These are phyloP conservation scores for Dione juno DNA, from an alignment of 2,888 invertebrate genomes.

Conservation along the genomic window DNA sequence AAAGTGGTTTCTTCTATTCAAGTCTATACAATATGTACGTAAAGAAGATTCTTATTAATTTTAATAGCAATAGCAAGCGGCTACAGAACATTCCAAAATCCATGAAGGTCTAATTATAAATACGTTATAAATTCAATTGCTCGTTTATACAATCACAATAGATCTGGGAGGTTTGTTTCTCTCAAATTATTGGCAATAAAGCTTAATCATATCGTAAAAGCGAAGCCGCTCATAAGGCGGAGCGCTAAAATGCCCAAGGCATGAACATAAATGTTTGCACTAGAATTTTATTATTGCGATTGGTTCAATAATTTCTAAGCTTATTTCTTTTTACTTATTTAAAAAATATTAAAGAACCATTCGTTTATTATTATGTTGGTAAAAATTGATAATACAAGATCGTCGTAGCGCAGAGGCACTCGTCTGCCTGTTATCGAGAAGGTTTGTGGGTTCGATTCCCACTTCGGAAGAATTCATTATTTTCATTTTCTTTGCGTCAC, in stretches of 20 bases:
- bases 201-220: constrained; percentile 78
- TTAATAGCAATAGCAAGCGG: background rate
- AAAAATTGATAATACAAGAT: too few species aligned
- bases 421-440: too few species aligned
- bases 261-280: constrained; percentile 48
- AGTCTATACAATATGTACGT: too few species aligned
- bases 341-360: background rate
- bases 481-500: too few species aligned
- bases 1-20: too few species aligned
- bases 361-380: too few species aligned
- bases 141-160: constrained; percentile 67
- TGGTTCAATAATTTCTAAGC: background rate
- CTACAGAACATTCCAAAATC: background rate
- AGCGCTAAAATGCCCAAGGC: constrained; percentile 61
- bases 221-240: constrained; percentile 53
- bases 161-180: constrained; percentile 77
- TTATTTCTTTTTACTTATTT: background rate
- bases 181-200: constrained; percentile 81
- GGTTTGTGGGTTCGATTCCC: too few species aligned
- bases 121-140: constrained; percentile 60
- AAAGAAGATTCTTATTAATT: background rate
- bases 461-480: too few species aligned
- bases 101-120: constrained; percentile 48
- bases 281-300: constrained; percentile 4
- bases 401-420: too few species aligned